Conservation (phyloP, 2,888 invertebrate species). For the Camponotus fellah region DNA sequence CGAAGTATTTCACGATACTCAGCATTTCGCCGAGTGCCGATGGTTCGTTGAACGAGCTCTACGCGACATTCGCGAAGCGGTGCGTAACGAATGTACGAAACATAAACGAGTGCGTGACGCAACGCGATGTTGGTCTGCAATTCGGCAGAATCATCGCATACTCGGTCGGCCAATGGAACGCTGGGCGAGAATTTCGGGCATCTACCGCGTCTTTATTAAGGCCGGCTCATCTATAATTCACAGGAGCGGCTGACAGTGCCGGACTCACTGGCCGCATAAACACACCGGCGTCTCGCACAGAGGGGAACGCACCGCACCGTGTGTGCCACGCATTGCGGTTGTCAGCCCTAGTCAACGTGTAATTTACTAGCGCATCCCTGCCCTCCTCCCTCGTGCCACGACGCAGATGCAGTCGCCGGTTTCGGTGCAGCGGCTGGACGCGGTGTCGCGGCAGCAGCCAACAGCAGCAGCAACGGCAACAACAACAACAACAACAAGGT, state of each 20-base stretch:
- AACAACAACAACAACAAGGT: slow-evolving; percentile 52
- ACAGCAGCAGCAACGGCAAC: slow-evolving; percentile 56
- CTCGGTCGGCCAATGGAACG: slow-evolving; percentile 67
- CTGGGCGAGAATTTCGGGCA: slow-evolving; percentile 73
- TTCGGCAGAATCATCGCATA: slow-evolving; percentile 62
- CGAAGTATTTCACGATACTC: not conserved
- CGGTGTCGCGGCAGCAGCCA: slow-evolving; percentile 42
- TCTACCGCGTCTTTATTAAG: slow-evolving; percentile 75
- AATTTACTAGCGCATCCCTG: slow-evolving; percentile 79
- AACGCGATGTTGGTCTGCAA: slow-evolving; percentile 50
- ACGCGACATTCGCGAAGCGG: slow-evolving; percentile 2
- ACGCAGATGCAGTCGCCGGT: slow-evolving; percentile 75
- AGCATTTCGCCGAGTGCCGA: not conserved
- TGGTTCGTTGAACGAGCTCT: slow-evolving; percentile 8
- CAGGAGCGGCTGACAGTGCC: slow-evolving; percentile 71
- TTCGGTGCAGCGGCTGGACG: slow-evolving; percentile 60
- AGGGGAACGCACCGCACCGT: slow-evolving; percentile 64
- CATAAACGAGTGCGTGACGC: slow-evolving; percentile 8
- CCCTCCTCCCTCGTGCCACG: slow-evolving; percentile 62
- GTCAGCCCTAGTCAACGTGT: slow-evolving; percentile 84
- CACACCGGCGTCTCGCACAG: slow-evolving; percentile 73
- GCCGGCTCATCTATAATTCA: slow-evolving; percentile 77
- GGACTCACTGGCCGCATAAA: slow-evolving; percentile 76
- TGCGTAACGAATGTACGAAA: not conserved
- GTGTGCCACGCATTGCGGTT: slow-evolving; percentile 81